A percentile compares a stretch with the other conserved stretches of the same genome.
Evolutionary conservation across 2,113 vertebrate genomes (phyloP).

Genomic region (Malurus alboscapulatus): DNA sequence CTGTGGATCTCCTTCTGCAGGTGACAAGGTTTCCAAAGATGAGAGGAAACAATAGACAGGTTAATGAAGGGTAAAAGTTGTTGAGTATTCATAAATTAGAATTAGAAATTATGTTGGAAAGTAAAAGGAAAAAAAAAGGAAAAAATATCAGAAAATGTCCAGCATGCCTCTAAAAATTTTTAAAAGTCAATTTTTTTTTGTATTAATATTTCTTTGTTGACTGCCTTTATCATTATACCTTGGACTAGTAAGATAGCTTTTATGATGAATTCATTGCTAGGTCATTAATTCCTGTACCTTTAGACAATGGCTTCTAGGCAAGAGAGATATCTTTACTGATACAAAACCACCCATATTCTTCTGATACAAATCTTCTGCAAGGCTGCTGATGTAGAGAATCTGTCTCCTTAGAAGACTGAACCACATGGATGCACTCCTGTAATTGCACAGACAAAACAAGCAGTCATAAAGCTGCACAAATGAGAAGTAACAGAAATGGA

Average conservation of each 20-base stretch:
- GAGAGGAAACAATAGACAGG: neutral
- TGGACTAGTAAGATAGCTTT: neutral
- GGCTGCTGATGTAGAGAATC: neutral
- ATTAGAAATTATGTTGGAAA: neutral
- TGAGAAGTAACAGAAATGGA: neutral
- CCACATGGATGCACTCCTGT: neutral
- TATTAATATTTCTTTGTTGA: neutral
- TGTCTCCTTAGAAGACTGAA: neutral
- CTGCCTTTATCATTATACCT: neutral
- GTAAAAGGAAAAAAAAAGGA: accelerated
- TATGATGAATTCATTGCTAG: neutral
- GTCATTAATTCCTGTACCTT: neutral
- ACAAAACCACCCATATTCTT: neutral
- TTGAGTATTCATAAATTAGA: neutral
- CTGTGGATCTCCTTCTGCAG: neutral
- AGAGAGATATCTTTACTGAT: neutral
- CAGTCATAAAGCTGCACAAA: neutral
- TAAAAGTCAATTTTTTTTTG: accelerated
- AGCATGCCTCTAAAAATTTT: neutral
- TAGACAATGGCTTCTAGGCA: neutral
- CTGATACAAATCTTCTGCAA: neutral
- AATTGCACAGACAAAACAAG: neutral
- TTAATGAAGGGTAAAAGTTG: neutral
- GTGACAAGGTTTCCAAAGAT: neutral
- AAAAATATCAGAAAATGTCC: neutral